Base-by-base conservation (phyloP, 2,113 vertebrate genomes). In the Labeo rohita region DNA sequence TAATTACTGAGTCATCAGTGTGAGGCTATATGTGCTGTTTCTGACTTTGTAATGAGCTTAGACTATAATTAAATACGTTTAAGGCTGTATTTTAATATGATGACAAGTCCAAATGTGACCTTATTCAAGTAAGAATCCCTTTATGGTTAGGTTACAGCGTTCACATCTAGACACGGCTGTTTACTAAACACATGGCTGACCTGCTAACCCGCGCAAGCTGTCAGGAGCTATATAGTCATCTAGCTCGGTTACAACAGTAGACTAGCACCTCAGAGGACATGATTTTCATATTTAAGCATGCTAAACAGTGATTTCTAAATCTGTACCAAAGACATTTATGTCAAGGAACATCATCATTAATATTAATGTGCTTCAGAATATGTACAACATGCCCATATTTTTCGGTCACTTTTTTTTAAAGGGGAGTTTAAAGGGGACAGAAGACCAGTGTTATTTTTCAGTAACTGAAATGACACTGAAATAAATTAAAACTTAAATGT, bases 131-230 rank as follows among this genome's bases (percentile, higher is more conserved):
- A 74, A 74, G 21, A 45, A 74, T 52, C 13, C 28, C 49, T 28
- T 77, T 6, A 77, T 23, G 72, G 75, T 77, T 54, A 34, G 23
- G 15, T 54, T 54, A 54, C 50, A 77, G 50, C 75, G 50, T 23
- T 63, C 5, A 18, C 43, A 65, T 86, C 61, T 65, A 36, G 11
- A 80, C 52, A 74, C 47, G 21, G 54, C 50, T 80, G 43, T 49
- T 86, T 81, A 59, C 36, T 59, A 50, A 80, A 86, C 49, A 54
- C 50, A 85, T 28, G 59, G 18, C 23, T 80, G 76, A 80, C 84
- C 63, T 59, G 36, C 52, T 79, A 54, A 43, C 21, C 66, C 65
- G 61, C 16, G 34, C 84, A 70, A 43, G 36, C 50, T 85, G 84
- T 78, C 74, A 39, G 45, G 16, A 76, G 43, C 28, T 56, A 49